phyloP scores from a whole-genome alignment of 2,888 invertebrate genomes.

The Acronicta psi region DNA sequence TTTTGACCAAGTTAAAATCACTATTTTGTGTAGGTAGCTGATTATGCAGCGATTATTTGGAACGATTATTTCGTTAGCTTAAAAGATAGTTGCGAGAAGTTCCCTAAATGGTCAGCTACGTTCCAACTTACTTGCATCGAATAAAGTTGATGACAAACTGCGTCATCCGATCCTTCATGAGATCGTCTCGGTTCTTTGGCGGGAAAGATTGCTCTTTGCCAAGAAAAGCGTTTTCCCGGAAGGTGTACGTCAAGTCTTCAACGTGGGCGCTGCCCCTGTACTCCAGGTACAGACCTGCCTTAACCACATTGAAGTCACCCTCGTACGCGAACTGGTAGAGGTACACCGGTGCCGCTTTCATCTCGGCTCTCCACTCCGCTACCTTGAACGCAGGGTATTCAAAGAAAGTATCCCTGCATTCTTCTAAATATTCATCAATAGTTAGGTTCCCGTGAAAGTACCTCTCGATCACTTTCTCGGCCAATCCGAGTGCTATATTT shows the following conservation, averaged over 20 bases:
- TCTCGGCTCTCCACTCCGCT: slow-evolving; percentile 48
- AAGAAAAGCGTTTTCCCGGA: slow-evolving; percentile 61
- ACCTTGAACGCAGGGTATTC: slow-evolving; percentile 60
- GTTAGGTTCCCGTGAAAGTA: slow-evolving; percentile 52
- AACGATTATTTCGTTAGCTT: too few relatives aligned
- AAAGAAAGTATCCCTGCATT: slow-evolving; percentile 50
- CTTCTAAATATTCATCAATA: slow-evolving; percentile 41
- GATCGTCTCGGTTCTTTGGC: slow-evolving; percentile 38
- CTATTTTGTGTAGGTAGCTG: too few relatives aligned
- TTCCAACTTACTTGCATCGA: slow-evolving; percentile 24
- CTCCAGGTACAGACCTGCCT: slow-evolving; percentile 57
- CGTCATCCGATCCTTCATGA: slow-evolving; percentile 55
- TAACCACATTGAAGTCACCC: slow-evolving; percentile 74
- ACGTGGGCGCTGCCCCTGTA: slow-evolving; percentile 75
- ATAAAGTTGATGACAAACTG: slow-evolving; percentile 48
- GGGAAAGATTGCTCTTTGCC: slow-evolving; percentile 32
- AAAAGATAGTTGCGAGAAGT: too few relatives aligned
- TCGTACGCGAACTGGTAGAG: slow-evolving; percentile 84
- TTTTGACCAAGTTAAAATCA: too few relatives aligned
- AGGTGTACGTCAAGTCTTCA: slow-evolving; percentile 83
- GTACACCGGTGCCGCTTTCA: slow-evolving; percentile 70
- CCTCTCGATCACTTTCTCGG: slow-evolving; percentile 37
- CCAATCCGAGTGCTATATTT: slow-evolving; percentile 37
- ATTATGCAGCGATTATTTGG: too few relatives aligned
- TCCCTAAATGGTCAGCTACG: too few relatives aligned